phyloP scores from a whole-genome alignment of 2,113 vertebrate genomes.

The Menidia beryllina region DNA sequence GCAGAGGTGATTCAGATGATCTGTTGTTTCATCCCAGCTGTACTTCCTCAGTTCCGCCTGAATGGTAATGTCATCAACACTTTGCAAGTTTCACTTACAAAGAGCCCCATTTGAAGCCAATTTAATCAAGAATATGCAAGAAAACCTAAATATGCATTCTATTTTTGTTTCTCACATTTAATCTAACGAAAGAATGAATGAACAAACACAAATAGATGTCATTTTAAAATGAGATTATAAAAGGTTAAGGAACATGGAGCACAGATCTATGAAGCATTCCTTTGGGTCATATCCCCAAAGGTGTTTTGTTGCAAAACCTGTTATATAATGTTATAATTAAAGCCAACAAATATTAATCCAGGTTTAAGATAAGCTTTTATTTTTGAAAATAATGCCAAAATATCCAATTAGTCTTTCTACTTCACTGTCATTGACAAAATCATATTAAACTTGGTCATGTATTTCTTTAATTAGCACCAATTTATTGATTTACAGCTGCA shows the following conservation, averaged over 20 bases:
- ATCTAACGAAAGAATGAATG: too few relatives aligned
- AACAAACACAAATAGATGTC: not conserved
- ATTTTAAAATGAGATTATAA: constrained; percentile 35
- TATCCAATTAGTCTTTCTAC: constrained; percentile 68
- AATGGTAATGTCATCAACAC: constrained; percentile 14
- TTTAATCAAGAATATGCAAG: not conserved
- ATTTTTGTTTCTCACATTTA: constrained; percentile 22
- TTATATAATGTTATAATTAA: constrained; percentile 71
- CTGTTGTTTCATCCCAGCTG: constrained; percentile 33
- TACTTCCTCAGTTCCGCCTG: constrained; percentile 50
- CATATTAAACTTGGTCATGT: constrained; percentile 60
- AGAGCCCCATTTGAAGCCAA: constrained; percentile 38
- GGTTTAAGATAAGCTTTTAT: constrained; percentile 54
- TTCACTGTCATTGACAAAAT: constrained; percentile 51
- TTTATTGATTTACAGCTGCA: constrained; percentile 46
- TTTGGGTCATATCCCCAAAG: constrained; percentile 33
- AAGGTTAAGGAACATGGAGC: constrained; percentile 13
- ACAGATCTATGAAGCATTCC: constrained; percentile 37
- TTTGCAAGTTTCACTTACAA: constrained; percentile 21
- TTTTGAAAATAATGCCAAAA: constrained; percentile 66
- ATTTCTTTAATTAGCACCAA: constrained; percentile 53
- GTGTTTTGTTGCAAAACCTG: constrained; percentile 40
- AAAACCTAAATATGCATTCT: not conserved
- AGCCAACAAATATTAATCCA: constrained; percentile 47
- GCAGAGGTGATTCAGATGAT: constrained; percentile 42